Conservation (phyloP, 2,888 invertebrate species). For the Cryptocephalus moraei region DNA sequence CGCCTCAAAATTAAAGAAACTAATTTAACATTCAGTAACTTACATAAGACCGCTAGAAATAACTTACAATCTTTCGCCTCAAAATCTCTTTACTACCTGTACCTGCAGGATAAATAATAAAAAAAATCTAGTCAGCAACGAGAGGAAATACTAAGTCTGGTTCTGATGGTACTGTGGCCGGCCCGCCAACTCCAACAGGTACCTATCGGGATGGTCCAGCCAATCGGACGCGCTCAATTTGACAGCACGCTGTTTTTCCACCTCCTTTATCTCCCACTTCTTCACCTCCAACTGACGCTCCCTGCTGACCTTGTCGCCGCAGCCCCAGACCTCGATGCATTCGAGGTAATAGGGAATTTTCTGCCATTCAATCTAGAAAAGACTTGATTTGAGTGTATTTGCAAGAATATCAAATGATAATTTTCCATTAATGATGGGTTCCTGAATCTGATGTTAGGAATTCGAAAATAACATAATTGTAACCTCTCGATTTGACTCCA, state of each 20-base stretch:
- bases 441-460: no score
- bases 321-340: conserved; percentile 74
- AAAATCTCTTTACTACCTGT: no score
- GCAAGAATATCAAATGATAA: no score
- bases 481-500: no score
- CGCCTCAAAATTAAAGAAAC: no score
- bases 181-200: conserved; percentile 80
- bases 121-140: conserved; percentile 1
- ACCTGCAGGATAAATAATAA: no score
- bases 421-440: no score
- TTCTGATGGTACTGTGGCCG: conserved; percentile 67
- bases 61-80: no score
- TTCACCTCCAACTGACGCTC: conserved; percentile 82
- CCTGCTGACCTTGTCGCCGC: conserved; percentile 67
- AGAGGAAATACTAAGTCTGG: conserved; percentile 18
- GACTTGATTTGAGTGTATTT: not conserved
- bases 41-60: no score
- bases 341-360: conserved; percentile 54
- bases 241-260: conserved; percentile 74
- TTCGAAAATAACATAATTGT: no score
- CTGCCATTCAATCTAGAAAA: conserved; percentile 46
- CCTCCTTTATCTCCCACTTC: conserved; percentile 70
- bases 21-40: no score
- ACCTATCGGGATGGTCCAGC: conserved; percentile 91
- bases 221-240: conserved; percentile 85